Percentiles rank a stretch among this genome's conserved stretches.
Conservation (phyloP, 1,140 invertebrate species). For the Aphelenchoides avenae region DNA sequence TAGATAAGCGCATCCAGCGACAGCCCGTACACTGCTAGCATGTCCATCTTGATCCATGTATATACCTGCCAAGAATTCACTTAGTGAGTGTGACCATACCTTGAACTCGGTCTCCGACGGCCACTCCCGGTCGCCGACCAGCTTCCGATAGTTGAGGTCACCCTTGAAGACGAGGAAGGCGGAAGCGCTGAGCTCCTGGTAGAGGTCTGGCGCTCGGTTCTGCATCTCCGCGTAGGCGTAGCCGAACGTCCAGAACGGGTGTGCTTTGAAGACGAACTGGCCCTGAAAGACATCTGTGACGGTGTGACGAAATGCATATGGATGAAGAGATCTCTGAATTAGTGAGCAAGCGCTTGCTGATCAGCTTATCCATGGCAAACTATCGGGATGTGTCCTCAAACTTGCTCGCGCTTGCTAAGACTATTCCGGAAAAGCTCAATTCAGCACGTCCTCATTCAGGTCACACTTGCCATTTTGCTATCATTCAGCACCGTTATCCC, state of each 20-base stretch:
- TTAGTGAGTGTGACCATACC: no score
- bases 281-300: no score
- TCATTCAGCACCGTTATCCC: no score
- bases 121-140: slow-evolving; percentile 84
- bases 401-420: no score
- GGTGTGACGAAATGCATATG: neutral
- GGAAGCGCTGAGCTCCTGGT: slow-evolving; percentile 69
- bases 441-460: no score
- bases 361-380: slow-evolving; percentile 8
- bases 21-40: no score
- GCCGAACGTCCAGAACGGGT: slow-evolving; percentile 64
- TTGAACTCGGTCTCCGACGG: slow-evolving; percentile 67
- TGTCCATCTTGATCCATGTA: no score
- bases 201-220: slow-evolving; percentile 67
- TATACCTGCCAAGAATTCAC: no score
- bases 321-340: slow-evolving; percentile 2
- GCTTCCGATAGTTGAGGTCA: slow-evolving; percentile 69
- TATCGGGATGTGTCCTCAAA: no score
- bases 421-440: no score
- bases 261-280: slow-evolving; percentile 23
- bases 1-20: no score
- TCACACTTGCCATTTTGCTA: no score
- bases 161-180: slow-evolving; percentile 85
- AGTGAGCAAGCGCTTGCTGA: neutral
- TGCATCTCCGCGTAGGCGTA: slow-evolving; percentile 76